Conservation (phyloP, 2,113 vertebrate species). For the Nerophis ophidion region DNA sequence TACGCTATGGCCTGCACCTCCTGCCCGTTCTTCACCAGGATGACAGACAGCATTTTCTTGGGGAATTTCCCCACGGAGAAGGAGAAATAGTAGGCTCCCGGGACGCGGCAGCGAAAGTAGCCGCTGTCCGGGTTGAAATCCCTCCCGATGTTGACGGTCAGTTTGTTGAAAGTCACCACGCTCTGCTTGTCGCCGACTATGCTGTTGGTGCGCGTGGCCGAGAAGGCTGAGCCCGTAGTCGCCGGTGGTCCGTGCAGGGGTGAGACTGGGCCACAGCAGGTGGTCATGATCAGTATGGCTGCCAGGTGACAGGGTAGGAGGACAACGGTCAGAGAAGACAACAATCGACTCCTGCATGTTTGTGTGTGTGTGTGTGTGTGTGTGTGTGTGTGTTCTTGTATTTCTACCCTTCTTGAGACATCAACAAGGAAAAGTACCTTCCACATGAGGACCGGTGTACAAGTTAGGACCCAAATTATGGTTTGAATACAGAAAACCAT, state of each 20-base stretch:
- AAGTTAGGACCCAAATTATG: too few species aligned
- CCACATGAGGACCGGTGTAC: too few species aligned
- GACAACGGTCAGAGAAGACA: conserved; percentile 1
- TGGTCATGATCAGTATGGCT: conserved; percentile 43
- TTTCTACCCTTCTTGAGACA: too few species aligned
- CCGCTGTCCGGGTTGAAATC: conserved; percentile 72
- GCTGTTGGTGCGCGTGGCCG: conserved; percentile 67
- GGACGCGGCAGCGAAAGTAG: conserved; percentile 68
- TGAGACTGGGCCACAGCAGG: conserved; percentile 28
- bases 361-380: too few species aligned
- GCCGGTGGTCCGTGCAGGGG: conserved; percentile 37
- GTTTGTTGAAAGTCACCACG: conserved; percentile 70
- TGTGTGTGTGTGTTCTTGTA: too few species aligned
- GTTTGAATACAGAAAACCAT: too few species aligned
- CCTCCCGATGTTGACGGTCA: conserved; percentile 68
- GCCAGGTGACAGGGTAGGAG: conserved; percentile 25
- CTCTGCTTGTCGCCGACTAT: conserved; percentile 65
- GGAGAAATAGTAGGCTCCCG: conserved; percentile 73
- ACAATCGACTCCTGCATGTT: too few species aligned
- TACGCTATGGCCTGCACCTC: conserved; percentile 75
- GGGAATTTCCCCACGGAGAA: conserved; percentile 75
- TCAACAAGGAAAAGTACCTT: too few species aligned
- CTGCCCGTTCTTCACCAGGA: conserved; percentile 73
- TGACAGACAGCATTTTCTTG: conserved; percentile 73
- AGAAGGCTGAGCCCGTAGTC: conserved; percentile 66